Percentiles rank a stretch among this genome's conserved stretches.
Evolutionary conservation across 2,888 invertebrate species (phyloP).

Genomic region (Thalpophila matura): DNA sequence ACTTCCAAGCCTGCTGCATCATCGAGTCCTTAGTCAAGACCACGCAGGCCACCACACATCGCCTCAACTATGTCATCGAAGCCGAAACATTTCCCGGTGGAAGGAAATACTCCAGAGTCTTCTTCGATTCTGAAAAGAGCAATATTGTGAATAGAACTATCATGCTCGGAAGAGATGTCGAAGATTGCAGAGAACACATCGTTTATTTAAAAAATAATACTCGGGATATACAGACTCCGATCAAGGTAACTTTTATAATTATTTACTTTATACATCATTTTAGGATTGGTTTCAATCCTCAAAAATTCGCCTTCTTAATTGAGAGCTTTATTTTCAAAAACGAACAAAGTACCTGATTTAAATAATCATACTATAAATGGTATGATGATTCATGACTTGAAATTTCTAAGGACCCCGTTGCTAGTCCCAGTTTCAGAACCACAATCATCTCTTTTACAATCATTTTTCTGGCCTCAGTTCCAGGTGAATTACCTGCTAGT

Average conservation of each 20-base stretch:
- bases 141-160: conserved; percentile 92
- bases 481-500: conserved; percentile 96
- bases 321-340: too few relatives aligned
- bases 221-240: conserved; percentile 96
- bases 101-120: conserved; percentile 95
- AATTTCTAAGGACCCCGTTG: too few relatives aligned
- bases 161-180: conserved; percentile 90
- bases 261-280: not conserved
- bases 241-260: conserved; percentile 91
- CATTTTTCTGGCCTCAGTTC: conserved; percentile 88
- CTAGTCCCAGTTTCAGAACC: not conserved
- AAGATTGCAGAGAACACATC: conserved; percentile 94
- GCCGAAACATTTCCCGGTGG: conserved; percentile 95
- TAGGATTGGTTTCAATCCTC: too few relatives aligned
- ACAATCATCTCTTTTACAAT: not conserved
- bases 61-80: conserved; percentile 94
- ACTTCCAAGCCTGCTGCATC: conserved; percentile 96
- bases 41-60: conserved; percentile 87
- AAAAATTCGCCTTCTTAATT: too few relatives aligned
- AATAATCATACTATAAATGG: too few relatives aligned
- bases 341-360: too few relatives aligned
- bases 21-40: conserved; percentile 92
- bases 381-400: too few relatives aligned
- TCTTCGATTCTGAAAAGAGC: conserved; percentile 92
- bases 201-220: conserved; percentile 97